Conservation (phyloP, 2,888 invertebrate genomes). For the Sclerodermus sp. region DNA sequence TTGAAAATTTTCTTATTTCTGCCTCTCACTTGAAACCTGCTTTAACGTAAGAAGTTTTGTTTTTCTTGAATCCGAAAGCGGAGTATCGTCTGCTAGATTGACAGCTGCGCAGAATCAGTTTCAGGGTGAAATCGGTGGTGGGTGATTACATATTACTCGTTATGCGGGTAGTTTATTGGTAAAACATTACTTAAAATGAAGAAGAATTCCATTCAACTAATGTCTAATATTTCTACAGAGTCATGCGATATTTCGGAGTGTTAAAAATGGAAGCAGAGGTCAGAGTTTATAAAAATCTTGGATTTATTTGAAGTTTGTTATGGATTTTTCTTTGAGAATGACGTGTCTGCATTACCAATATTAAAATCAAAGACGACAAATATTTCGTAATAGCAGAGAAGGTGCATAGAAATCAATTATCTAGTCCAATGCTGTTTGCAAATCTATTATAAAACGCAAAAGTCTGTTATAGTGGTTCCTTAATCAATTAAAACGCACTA, state of each 20-base stretch:
- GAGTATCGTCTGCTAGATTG: slow-evolving; percentile 16
- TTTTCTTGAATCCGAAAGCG: too few species aligned
- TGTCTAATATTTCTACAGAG: too few species aligned
- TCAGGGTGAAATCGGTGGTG: slow-evolving; percentile 7
- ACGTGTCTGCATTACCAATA: slow-evolving; percentile 8
- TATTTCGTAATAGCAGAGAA: slow-evolving; percentile 22
- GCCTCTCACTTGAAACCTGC: too few species aligned
- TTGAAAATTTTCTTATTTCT: too few species aligned
- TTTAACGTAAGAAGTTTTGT: too few species aligned
- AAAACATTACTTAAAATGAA: slow-evolving; percentile 13
- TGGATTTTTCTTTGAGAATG: background rate
- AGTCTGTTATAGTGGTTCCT: too few species aligned
- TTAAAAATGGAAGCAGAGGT: slow-evolving; percentile 45
- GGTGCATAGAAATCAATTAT: background rate
- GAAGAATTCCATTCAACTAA: background rate
- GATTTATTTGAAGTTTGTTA: background rate
- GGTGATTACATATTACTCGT: slow-evolving; percentile 3
- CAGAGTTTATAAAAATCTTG: slow-evolving; percentile 22
- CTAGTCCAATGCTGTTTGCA: too few species aligned
- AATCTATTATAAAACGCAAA: too few species aligned
- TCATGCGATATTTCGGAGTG: background rate
- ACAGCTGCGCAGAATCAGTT: slow-evolving; percentile 28
- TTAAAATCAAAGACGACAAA: slow-evolving; percentile 23
- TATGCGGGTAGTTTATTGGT: slow-evolving; percentile 5
- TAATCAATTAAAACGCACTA: too few species aligned